Conservation (phyloP, 2,888 invertebrate genomes). For the Yponomeuta evonymella region DNA sequence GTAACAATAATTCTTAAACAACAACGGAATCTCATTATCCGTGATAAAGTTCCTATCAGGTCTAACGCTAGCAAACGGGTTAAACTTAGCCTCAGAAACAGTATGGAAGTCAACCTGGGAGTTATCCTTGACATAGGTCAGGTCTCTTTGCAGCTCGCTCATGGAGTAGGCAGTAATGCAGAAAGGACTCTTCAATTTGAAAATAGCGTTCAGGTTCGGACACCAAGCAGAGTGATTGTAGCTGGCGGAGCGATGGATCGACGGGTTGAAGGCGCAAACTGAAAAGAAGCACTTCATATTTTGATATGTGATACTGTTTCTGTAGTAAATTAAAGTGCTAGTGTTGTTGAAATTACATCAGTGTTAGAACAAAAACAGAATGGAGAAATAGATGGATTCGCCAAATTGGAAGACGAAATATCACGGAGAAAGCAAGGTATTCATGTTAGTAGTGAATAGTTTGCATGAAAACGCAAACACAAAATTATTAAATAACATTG, state of each 20-base stretch:
- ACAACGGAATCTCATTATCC: slow-evolving; percentile 80
- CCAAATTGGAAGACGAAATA: too few species aligned
- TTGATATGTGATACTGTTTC: too few species aligned
- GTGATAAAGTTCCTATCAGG: slow-evolving; percentile 86
- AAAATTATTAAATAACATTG: too few species aligned
- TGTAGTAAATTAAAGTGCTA: too few species aligned
- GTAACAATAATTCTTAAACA: slow-evolving; percentile 83
- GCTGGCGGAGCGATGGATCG: slow-evolving; percentile 80
- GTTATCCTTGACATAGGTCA: slow-evolving; percentile 71
- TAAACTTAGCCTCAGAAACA: slow-evolving; percentile 72
- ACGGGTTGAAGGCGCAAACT: slow-evolving; percentile 85
- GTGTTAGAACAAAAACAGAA: too few species aligned
- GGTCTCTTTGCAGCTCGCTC: slow-evolving; percentile 79
- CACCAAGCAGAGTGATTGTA: slow-evolving; percentile 82
- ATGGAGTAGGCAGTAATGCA: slow-evolving; percentile 81
- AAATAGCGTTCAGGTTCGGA: slow-evolving; percentile 74
- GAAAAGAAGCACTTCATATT: slow-evolving; percentile 27
- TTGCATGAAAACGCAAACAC: too few species aligned
- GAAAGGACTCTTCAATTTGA: slow-evolving; percentile 75
- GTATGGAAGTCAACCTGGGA: slow-evolving; percentile 66
- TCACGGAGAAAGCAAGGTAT: too few species aligned
- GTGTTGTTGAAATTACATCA: too few species aligned
- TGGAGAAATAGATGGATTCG: too few species aligned
- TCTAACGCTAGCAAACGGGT: slow-evolving; percentile 81
- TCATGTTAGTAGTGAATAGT: too few species aligned